Conservation (phyloP, 2,888 invertebrate species). For the Masnerella sp. region DNA sequence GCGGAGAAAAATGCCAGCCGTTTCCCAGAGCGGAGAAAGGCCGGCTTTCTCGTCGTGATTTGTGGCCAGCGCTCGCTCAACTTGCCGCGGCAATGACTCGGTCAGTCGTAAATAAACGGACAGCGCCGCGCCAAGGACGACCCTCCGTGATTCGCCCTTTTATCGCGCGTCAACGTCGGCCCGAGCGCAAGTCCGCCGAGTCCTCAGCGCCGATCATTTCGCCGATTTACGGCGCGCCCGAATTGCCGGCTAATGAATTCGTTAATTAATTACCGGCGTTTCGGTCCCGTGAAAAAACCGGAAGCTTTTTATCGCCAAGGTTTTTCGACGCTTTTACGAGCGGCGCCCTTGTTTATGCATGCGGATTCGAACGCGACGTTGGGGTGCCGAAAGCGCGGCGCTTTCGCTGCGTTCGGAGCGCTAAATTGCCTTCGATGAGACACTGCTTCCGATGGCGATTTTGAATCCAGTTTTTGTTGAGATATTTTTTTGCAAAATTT, state of each 20-base stretch:
- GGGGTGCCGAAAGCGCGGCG: too few relatives aligned
- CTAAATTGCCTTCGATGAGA: too few relatives aligned
- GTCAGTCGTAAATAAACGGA: conserved; percentile 77
- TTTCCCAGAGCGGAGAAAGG: conserved; percentile 77
- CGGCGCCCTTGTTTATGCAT: conserved; percentile 49
- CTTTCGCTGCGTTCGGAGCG: too few relatives aligned
- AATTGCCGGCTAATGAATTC: conserved; percentile 12
- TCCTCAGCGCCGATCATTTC: conserved; percentile 40
- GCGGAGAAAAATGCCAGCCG: conserved; percentile 78
- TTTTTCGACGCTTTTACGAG: conserved; percentile 46
- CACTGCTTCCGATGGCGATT: too few relatives aligned
- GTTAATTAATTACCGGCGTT: conserved; percentile 33
- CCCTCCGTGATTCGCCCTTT: conserved; percentile 63
- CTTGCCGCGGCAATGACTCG: conserved; percentile 77
- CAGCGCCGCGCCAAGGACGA: conserved; percentile 65
- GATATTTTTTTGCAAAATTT: too few relatives aligned
- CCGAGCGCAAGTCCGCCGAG: conserved; percentile 46
- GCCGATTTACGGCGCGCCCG: conserved; percentile 43
- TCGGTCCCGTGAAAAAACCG: conserved; percentile 29
- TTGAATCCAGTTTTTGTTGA: too few relatives aligned
- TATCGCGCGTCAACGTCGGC: conserved; percentile 55
- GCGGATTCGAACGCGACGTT: too few relatives aligned
- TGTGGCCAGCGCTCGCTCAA: conserved; percentile 77
- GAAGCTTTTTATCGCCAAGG: conserved; percentile 50
- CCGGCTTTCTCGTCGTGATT: conserved; percentile 72